Conservation (phyloP, 1,140 invertebrate species). For the Stegodyphus mimosarum region DNA sequence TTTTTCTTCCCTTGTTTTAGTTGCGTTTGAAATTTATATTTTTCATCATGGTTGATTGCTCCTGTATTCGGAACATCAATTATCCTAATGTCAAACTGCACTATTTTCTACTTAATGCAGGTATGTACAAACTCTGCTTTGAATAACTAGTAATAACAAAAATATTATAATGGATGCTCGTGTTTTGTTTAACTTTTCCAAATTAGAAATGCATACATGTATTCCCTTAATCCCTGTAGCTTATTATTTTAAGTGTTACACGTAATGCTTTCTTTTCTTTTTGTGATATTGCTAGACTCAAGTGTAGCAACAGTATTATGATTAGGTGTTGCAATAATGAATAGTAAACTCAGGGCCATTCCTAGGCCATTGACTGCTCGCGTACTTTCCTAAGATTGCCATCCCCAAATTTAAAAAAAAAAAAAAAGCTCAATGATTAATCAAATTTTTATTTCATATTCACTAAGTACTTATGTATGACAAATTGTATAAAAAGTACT, state of each 20-base stretch:
- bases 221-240: not conserved
- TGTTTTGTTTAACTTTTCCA: not conserved
- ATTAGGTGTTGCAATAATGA: too few species aligned
- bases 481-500: too few species aligned
- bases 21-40: not conserved
- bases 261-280: not conserved
- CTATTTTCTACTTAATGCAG: constrained; percentile 49
- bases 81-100: constrained; percentile 38
- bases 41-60: constrained; percentile 48
- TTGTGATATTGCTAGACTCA: not conserved
- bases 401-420: too few species aligned
- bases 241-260: too few species aligned
- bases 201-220: not conserved
- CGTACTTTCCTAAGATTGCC: too few species aligned
- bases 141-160: not conserved
- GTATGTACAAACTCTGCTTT: not conserved
- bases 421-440: too few species aligned
- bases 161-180: not conserved
- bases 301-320: not conserved
- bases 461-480: too few species aligned
- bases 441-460: too few species aligned
- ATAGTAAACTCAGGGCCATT: too few species aligned
- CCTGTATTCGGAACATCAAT: constrained; percentile 27
- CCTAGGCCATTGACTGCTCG: too few species aligned
- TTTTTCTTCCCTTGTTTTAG: too few species aligned